Evolutionary conservation across 1,140 invertebrate species (phyloP).

Genomic region (Chlorops oryzae): DNA sequence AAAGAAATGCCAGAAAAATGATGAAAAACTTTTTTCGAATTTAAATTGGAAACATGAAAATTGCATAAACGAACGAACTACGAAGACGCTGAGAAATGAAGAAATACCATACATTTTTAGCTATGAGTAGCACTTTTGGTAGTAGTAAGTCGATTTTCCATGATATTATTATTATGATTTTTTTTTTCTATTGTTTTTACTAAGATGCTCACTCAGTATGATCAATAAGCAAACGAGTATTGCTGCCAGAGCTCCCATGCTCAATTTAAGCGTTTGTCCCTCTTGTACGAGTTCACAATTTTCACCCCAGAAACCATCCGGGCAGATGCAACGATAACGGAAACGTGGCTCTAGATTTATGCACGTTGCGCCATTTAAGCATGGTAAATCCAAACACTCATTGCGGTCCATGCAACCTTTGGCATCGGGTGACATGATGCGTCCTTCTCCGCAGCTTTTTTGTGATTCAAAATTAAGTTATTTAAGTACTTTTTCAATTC

Average conservation of each 20-base stretch:
- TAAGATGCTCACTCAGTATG: constrained; percentile 77
- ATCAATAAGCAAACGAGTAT: constrained; percentile 90
- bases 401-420: constrained; percentile 91
- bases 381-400: constrained; percentile 87
- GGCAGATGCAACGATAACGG: constrained; percentile 78
- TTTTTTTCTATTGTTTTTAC: constrained; percentile 9
- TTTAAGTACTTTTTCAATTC: neutral
- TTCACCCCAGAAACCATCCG: constrained; percentile 85
- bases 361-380: constrained; percentile 82
- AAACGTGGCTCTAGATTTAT: constrained; percentile 81
- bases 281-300: constrained; percentile 90
- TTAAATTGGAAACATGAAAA: too few species aligned
- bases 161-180: constrained; percentile 23
- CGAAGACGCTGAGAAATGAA: too few species aligned
- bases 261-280: constrained; percentile 84
- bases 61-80: too few species aligned
- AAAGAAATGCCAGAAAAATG: too few species aligned
- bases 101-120: too few species aligned
- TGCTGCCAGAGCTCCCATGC: constrained; percentile 87
- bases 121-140: too few species aligned
- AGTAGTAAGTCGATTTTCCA: neutral
- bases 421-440: constrained; percentile 77
- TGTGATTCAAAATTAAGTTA: too few species aligned
- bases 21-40: too few species aligned
- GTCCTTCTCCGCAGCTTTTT: constrained; percentile 81